phyloP scores from a whole-genome alignment of 2,113 vertebrate genomes.

The Chaetorhynchus papuensis region DNA sequence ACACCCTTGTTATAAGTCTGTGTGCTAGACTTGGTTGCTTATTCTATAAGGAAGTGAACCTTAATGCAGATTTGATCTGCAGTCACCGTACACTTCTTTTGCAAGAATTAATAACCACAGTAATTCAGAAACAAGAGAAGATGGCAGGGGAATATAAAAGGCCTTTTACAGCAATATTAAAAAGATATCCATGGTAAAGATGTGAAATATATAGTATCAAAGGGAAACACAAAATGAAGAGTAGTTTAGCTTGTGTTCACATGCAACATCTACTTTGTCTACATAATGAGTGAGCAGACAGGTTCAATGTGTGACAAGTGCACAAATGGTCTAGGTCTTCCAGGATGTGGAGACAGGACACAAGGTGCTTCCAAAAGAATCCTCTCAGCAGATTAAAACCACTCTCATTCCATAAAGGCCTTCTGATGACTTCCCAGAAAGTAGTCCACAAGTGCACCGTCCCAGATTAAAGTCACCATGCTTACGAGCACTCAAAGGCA shows the following conservation, averaged over 20 bases:
- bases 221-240: background rate
- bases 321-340: background rate
- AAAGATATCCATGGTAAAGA: background rate
- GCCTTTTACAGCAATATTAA: background rate
- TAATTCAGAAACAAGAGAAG: background rate
- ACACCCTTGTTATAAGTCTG: background rate
- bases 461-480: background rate
- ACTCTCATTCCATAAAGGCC: background rate
- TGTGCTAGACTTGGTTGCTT: background rate
- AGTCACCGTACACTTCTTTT: background rate
- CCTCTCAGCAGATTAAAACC: background rate
- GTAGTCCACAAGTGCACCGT: background rate
- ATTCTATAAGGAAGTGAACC: background rate
- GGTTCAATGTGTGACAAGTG: background rate
- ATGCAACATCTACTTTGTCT: background rate
- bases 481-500: background rate
- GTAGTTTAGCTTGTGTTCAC: background rate
- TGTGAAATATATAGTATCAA: background rate
- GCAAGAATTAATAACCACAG: background rate
- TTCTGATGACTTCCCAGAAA: conserved; percentile 1
- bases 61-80: background rate
- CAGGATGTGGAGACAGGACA: background rate
- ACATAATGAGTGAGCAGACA: background rate
- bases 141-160: background rate
- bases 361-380: background rate